Evolutionary conservation across 1,140 invertebrate species (phyloP).

Genomic region (Cephus cinctus): DNA sequence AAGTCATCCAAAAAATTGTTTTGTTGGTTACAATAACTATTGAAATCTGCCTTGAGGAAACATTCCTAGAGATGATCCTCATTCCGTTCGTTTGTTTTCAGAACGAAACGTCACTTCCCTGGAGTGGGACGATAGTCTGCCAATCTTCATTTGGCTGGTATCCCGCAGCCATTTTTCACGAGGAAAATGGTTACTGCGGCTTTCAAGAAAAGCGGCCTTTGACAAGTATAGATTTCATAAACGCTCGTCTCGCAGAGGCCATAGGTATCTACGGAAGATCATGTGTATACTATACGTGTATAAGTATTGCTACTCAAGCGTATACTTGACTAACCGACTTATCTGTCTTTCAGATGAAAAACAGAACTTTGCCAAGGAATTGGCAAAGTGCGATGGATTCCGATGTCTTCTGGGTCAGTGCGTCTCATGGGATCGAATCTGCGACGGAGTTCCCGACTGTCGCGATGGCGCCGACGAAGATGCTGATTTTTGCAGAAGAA

Average conservation of each 20-base stretch:
- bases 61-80: no score
- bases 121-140: slow-evolving; percentile 64
- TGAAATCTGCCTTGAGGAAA: no score
- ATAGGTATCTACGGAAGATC: no score
- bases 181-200: slow-evolving; percentile 55
- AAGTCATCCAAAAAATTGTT: no score
- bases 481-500: slow-evolving; percentile 50
- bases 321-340: slow-evolving; percentile 21
- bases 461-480: slow-evolving; percentile 66
- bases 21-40: no score
- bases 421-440: slow-evolving; percentile 62
- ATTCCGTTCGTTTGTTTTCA: slow-evolving; percentile 4
- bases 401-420: slow-evolving; percentile 73
- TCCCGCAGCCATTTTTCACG: slow-evolving; percentile 60
- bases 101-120: slow-evolving; percentile 27
- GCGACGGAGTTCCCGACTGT: slow-evolving; percentile 73
- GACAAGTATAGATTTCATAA: slow-evolving; percentile 54
- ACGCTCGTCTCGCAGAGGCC: slow-evolving; percentile 48
- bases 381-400: slow-evolving; percentile 58
- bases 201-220: slow-evolving; percentile 47
- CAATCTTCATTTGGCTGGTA: slow-evolving; percentile 61
- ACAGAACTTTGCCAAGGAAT: background rate
- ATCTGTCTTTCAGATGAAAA: slow-evolving; percentile 14
- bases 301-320: no score
- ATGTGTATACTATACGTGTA: no score